Percentiles rank a stretch among this genome's conserved stretches.
Conservation (phyloP, 2,797 vertebrate genomes). For the Trematomus bernacchii region DNA sequence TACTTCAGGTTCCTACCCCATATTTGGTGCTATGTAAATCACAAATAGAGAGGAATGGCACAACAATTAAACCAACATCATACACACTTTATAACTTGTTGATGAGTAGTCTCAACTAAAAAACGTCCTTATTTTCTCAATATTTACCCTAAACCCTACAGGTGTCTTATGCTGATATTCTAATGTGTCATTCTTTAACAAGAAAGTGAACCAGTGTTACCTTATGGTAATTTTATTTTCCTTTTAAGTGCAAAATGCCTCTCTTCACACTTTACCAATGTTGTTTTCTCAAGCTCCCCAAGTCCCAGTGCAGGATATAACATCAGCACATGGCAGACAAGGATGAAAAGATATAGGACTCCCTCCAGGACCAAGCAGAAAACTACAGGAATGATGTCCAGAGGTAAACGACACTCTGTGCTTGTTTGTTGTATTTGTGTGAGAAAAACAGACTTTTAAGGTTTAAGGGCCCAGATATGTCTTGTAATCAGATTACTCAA, state of each 20-base stretch:
- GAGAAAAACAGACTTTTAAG: conserved; percentile 16
- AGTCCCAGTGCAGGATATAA: conserved; percentile 22
- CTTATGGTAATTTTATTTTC: not conserved
- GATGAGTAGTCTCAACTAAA: not conserved
- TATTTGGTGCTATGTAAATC: no score
- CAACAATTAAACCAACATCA: conserved; percentile 7
- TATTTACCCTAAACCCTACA: not conserved
- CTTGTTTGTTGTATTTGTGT: conserved; percentile 40
- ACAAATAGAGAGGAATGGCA: no score
- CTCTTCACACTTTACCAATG: conserved; percentile 21
- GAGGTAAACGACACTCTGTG: conserved; percentile 29
- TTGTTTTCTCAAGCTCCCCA: conserved; percentile 48
- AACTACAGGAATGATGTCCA: conserved; percentile 38
- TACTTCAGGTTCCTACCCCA: no score
- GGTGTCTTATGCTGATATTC: not conserved
- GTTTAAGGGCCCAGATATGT: not conserved
- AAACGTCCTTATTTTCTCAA: not conserved
- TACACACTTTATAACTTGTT: not conserved
- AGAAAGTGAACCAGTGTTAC: conserved; percentile 26
- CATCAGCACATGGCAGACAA: conserved; percentile 39
- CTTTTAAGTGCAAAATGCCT: conserved; percentile 1
- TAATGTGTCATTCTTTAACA: conserved; percentile 6
- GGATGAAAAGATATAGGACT: conserved; percentile 37
- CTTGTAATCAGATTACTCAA: not conserved
- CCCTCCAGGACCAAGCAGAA: conserved; percentile 41